Conservation (phyloP, 2,113 vertebrate species). For the Erinaceus europaeus region DNA sequence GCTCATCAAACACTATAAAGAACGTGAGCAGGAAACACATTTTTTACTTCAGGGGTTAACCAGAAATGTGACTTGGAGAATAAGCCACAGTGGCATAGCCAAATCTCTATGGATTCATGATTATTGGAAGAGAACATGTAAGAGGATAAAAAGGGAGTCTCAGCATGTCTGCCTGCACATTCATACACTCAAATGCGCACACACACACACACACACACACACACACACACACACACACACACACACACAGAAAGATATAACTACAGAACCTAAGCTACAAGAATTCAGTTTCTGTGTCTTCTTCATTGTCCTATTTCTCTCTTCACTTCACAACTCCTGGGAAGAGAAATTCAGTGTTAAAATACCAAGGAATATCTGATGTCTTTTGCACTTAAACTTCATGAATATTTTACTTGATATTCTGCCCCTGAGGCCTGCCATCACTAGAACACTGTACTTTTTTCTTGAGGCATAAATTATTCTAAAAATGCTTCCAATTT, state of each 20-base stretch:
- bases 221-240: too few relatives aligned
- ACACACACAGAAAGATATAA: too few relatives aligned
- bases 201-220: neutral
- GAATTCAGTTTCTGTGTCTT: neutral
- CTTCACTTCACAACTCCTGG: slow-evolving; percentile 42
- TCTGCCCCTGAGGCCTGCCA: slow-evolving; percentile 49
- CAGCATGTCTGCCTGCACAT: too few relatives aligned
- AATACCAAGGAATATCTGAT: slow-evolving; percentile 49
- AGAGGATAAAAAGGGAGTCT: too few relatives aligned
- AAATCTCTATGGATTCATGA: slow-evolving; percentile 3
- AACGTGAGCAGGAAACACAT: too few relatives aligned
- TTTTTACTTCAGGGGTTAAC: slow-evolving; percentile 1
- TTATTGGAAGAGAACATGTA: too few relatives aligned
- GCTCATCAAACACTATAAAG: too few relatives aligned
- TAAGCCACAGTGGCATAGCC: rapidly evolving
- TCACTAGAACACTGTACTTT: slow-evolving; percentile 53
- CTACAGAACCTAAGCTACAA: neutral
- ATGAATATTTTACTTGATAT: slow-evolving; percentile 71
- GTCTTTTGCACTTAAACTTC: slow-evolving; percentile 56
- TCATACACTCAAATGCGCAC: neutral
- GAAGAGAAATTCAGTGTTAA: slow-evolving; percentile 15
- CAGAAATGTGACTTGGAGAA: neutral
- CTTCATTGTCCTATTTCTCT: slow-evolving; percentile 24
- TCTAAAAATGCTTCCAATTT: slow-evolving; percentile 63
- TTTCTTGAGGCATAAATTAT: slow-evolving; percentile 65